Conservation (phyloP, 2,888 invertebrate genomes). For the Acrobasis consociella region DNA sequence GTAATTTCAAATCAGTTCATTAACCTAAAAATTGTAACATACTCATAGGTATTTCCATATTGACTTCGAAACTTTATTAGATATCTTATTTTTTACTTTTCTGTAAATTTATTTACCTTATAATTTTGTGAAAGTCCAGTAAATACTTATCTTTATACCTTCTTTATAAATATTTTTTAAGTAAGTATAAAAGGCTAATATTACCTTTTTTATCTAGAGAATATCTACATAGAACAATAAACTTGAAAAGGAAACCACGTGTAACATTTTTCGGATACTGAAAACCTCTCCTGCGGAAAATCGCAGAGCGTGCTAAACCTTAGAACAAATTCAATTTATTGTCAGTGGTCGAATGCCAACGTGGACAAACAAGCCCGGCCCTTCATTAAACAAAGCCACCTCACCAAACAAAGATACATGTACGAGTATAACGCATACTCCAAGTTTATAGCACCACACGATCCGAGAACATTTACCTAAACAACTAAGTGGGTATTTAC, state of each 20-base stretch:
- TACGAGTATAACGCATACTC: neutral
- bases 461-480: conserved; percentile 13
- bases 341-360: neutral
- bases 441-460: conserved; percentile 1
- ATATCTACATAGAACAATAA: neutral
- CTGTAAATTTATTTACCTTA: too few species aligned
- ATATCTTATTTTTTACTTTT: too few species aligned
- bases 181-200: too few species aligned
- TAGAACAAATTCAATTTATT: conserved; percentile 1
- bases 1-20: too few species aligned
- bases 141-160: too few species aligned
- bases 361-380: conserved; percentile 9
- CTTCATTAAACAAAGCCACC: conserved; percentile 7
- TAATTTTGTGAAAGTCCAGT: too few species aligned
- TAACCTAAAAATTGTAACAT: too few species aligned
- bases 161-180: too few species aligned
- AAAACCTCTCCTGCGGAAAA: neutral
- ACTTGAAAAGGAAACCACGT: neutral
- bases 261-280: neutral
- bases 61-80: too few species aligned
- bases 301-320: neutral
- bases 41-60: too few species aligned
- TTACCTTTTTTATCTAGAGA: neutral
- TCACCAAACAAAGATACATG: neutral
- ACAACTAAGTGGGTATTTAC: conserved; percentile 19